phyloP scores from a whole-genome alignment of 23 tunicate species.

The Diplosoma virens region DNA sequence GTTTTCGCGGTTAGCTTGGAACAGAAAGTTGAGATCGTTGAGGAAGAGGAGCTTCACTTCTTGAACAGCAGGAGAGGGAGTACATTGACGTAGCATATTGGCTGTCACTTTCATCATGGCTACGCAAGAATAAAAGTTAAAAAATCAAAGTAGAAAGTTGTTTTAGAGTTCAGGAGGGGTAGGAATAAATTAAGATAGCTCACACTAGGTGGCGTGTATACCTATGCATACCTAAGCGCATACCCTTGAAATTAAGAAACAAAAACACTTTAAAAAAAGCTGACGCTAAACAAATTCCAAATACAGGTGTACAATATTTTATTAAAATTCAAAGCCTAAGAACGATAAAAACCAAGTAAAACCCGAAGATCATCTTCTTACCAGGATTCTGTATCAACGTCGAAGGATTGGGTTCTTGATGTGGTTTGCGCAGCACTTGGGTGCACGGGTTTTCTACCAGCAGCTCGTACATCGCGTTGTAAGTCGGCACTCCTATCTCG shows the following conservation, averaged over 20 bases:
- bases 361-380: conserved; percentile 4
- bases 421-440: conserved; percentile 68
- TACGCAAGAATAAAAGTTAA: background rate
- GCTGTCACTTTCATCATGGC: conserved; percentile 97
- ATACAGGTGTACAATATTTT: no score
- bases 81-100: conserved; percentile 70
- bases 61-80: conserved; percentile 39
- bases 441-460: conserved; percentile 79
- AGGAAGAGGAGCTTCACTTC: conserved; percentile 77
- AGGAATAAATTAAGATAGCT: no score
- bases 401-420: conserved; percentile 48
- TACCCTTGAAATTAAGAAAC: no score
- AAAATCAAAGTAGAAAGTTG: background rate
- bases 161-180: no score
- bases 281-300: no score
- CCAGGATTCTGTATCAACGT: conserved; percentile 81
- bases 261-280: background rate
- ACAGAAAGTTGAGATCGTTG: conserved; percentile 80
- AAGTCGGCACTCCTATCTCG: conserved; percentile 42
- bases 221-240: no score
- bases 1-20: conserved; percentile 69
- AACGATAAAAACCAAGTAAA: background rate
- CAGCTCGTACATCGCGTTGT: conserved; percentile 89
- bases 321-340: background rate
- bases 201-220: no score